These are phyloP conservation scores for Macquaria ambigua DNA, from an alignment of 2,113 vertebrate species.

Conservation along the genomic window DNA sequence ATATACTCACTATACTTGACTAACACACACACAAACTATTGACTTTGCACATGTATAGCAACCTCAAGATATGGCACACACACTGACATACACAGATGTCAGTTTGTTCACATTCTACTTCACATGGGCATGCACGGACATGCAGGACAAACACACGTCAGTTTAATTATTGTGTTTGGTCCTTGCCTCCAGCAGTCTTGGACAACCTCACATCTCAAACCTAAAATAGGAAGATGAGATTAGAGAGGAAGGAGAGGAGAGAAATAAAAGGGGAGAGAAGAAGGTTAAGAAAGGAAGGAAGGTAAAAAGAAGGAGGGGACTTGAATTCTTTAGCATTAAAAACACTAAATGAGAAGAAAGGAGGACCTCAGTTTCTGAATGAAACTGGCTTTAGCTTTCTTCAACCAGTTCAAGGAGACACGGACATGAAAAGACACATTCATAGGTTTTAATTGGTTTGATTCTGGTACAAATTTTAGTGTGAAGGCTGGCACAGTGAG, in stretches of 20 bases:
- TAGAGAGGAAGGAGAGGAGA: background rate
- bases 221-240: background rate
- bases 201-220: conserved; percentile 13
- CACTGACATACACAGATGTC: background rate
- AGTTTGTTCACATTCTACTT: conserved; percentile 8
- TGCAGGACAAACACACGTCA: conserved; percentile 8
- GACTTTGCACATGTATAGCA: background rate
- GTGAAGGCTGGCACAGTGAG: background rate
- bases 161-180: conserved; percentile 37
- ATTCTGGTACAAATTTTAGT: background rate
- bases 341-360: background rate
- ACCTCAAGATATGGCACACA: background rate
- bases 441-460: background rate
- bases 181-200: conserved; percentile 3
- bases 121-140: conserved; percentile 32
- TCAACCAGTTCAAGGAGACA: background rate
- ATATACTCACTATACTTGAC: background rate
- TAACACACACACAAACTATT: conserved; percentile 1
- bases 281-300: background rate
- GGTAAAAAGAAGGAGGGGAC: background rate
- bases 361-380: background rate
- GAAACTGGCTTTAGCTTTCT: background rate
- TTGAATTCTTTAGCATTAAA: too few species aligned
- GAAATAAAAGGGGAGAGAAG: background rate
- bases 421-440: background rate